phyloP scores from a whole-genome alignment of 2,113 vertebrate species.

The Chascanopsetta lugubris region DNA sequence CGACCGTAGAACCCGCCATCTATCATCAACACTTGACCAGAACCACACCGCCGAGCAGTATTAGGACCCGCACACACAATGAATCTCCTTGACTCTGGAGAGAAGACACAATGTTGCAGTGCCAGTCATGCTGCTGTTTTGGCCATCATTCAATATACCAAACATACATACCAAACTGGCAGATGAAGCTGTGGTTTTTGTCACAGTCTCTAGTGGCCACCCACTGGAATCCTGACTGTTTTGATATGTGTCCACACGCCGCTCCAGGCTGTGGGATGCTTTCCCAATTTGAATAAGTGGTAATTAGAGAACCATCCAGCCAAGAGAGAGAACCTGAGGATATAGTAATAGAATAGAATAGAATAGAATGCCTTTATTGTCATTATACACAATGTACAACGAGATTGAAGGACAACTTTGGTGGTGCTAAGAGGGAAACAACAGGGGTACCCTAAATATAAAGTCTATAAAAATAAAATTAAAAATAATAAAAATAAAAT shows the following conservation, averaged over 20 bases:
- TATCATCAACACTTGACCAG: constrained; percentile 85
- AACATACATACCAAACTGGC: constrained; percentile 88
- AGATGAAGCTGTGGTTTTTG: constrained; percentile 84
- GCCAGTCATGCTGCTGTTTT: not conserved
- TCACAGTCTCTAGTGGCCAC: constrained; percentile 80
- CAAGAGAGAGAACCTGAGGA: constrained; percentile 82
- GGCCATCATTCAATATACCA: too few relatives aligned
- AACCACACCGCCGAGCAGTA: constrained; percentile 83
- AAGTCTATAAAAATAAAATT: too few relatives aligned
- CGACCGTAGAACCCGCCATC: constrained; percentile 85
- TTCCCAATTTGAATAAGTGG: constrained; percentile 85
- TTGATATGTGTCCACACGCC: constrained; percentile 81
- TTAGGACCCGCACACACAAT: constrained; percentile 81
- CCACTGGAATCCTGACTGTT: constrained; percentile 83
- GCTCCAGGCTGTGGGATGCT: constrained; percentile 50
- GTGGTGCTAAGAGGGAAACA: too few relatives aligned
- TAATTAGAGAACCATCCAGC: constrained; percentile 85
- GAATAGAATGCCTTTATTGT: too few relatives aligned
- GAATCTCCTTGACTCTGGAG: constrained; percentile 79
- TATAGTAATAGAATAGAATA: too few relatives aligned
- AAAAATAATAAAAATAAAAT: too few relatives aligned
- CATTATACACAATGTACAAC: too few relatives aligned
- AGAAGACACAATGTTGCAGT: not conserved
- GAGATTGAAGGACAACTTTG: too few relatives aligned
- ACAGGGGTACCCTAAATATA: too few relatives aligned